A percentile compares a stretch with the other conserved stretches of the same genome.
phyloP scores from a whole-genome alignment of 1,140 invertebrate genomes.

The Drosophila auraria region DNA sequence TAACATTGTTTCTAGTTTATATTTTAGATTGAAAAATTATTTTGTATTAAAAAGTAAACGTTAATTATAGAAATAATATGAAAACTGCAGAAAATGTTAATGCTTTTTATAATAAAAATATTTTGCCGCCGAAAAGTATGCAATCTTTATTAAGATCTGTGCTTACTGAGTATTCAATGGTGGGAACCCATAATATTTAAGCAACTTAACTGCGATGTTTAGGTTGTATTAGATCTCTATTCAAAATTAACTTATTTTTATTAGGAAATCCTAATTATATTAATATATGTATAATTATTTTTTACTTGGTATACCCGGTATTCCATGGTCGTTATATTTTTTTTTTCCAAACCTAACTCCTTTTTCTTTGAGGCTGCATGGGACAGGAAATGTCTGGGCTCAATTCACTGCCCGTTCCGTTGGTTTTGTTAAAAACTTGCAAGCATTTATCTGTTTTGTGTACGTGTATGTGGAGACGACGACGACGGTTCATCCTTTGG shows the following conservation, averaged over 20 bases:
- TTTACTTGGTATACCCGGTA: not conserved
- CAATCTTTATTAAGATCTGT: not conserved
- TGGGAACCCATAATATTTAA: not conserved
- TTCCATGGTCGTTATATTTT: not conserved
- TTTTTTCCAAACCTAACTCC: not conserved
- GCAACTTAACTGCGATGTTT: no score
- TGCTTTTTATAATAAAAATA: not conserved
- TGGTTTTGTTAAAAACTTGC: slow-evolving; percentile 77
- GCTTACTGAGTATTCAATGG: not conserved
- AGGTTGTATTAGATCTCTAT: not conserved
- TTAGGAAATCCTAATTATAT: slow-evolving; percentile 16
- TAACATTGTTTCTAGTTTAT: not conserved
- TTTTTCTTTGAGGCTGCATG: slow-evolving; percentile 20
- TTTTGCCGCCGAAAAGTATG: not conserved
- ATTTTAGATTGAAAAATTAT: no score
- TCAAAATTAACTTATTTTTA: not conserved
- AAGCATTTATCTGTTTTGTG: slow-evolving; percentile 79
- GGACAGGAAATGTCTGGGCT: slow-evolving; percentile 43
- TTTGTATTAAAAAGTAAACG: no score
- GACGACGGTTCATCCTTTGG: slow-evolving; percentile 10
- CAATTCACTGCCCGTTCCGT: slow-evolving; percentile 59
- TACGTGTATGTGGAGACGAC: slow-evolving; percentile 33
- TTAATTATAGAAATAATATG: no score
- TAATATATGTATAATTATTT: no score
- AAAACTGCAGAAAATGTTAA: no score